A percentile compares a stretch with the other conserved stretches of the same genome.
phyloP scores from a whole-genome alignment of 1,140 invertebrate genomes.

The Drosophila neocordata region DNA sequence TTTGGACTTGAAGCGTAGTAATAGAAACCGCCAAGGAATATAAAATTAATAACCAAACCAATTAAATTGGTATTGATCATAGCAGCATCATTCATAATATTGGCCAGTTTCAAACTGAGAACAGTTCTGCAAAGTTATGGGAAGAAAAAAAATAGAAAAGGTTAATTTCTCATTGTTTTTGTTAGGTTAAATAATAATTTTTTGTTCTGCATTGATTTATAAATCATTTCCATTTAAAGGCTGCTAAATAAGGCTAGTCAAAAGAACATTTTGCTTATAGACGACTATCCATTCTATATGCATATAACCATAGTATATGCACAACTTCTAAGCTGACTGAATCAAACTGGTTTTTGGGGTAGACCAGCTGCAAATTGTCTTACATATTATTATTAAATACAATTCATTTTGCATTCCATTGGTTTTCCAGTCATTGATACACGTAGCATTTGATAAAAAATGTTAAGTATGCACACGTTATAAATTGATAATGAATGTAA shows the following conservation, averaged over 20 bases:
- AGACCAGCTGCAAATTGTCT: not conserved
- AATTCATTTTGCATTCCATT: not conserved
- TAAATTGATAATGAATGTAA: constrained; percentile 3
- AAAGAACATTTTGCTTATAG: too few relatives aligned
- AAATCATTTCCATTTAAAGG: too few relatives aligned
- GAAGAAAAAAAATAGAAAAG: constrained; percentile 19
- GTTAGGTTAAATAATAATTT: too few relatives aligned
- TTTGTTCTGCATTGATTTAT: not conserved
- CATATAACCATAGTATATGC: not conserved
- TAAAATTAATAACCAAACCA: constrained; percentile 86
- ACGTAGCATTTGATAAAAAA: constrained; percentile 35
- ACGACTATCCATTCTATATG: too few relatives aligned
- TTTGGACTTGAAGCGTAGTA: constrained; percentile 85
- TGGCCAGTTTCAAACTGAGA: constrained; percentile 88
- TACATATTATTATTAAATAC: not conserved
- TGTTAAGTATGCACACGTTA: not conserved
- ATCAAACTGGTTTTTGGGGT: constrained; percentile 22
- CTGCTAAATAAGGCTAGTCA: too few relatives aligned
- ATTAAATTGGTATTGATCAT: constrained; percentile 90
- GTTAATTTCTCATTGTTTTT: too few relatives aligned
- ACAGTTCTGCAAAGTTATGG: constrained; percentile 84
- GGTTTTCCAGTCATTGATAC: constrained; percentile 5
- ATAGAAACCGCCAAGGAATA: constrained; percentile 87
- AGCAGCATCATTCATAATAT: constrained; percentile 87
- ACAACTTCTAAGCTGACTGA: not conserved